phyloP scores from a whole-genome alignment of 1,140 invertebrate species.

The Pogonus chalceus region DNA sequence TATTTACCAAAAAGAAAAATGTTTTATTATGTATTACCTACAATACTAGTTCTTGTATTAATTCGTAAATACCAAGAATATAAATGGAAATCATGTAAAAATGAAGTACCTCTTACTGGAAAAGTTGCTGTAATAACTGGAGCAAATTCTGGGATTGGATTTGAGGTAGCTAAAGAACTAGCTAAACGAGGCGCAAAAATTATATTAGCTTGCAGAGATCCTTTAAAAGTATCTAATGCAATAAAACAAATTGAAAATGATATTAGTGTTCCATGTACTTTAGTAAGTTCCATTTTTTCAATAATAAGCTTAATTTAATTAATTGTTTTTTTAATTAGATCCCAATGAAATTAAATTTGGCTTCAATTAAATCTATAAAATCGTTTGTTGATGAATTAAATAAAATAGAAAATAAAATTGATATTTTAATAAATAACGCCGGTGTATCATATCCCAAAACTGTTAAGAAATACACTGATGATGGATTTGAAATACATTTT shows the following conservation, averaged over 20 bases:
- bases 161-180: slow-evolving; percentile 43
- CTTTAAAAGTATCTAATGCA: slow-evolving; percentile 48
- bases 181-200: slow-evolving; percentile 51
- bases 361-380: slow-evolving; percentile 58
- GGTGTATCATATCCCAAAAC: slow-evolving; percentile 49
- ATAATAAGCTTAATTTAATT: too few relatives aligned
- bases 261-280: neutral
- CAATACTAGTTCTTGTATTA: neutral
- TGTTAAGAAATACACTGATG: slow-evolving; percentile 48
- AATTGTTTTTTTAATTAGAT: slow-evolving; percentile 39
- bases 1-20: neutral
- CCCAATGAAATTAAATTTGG: slow-evolving; percentile 60
- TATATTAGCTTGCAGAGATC: slow-evolving; percentile 67
- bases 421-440: slow-evolving; percentile 72
- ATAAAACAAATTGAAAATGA: slow-evolving; percentile 27
- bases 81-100: slow-evolving; percentile 30
- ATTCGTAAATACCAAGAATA: slow-evolving; percentile 28
- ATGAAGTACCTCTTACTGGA: slow-evolving; percentile 33
- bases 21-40: neutral
- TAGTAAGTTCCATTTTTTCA: too few relatives aligned
- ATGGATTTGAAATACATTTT: slow-evolving; percentile 78
- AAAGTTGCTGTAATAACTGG: slow-evolving; percentile 51
- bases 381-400: slow-evolving; percentile 56
- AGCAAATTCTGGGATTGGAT: slow-evolving; percentile 49
- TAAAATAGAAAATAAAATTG: slow-evolving; percentile 47